Percentiles rank a stretch among this genome's conserved stretches.
These are phyloP conservation scores for Tribolium freemani DNA, from an alignment of 2,888 invertebrate species.

Conservation along the genomic window DNA sequence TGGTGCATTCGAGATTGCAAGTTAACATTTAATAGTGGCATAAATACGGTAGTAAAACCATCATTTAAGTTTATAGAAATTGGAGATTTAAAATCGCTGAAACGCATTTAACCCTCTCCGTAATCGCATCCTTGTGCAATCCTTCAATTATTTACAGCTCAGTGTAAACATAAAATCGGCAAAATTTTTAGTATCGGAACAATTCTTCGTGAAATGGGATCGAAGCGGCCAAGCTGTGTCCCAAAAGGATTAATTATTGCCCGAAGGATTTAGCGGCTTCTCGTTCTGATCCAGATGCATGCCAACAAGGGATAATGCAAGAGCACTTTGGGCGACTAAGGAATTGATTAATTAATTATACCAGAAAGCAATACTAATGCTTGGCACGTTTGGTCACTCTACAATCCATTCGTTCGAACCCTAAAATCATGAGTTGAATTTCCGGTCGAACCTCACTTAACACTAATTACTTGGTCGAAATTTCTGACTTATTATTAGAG, in stretches of 20 bases:
- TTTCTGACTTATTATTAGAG: neutral
- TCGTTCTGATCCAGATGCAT: conserved; percentile 43
- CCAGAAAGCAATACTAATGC: conserved; percentile 41
- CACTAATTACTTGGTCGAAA: neutral
- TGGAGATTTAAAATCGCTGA: conserved; percentile 17
- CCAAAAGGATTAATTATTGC: conserved; percentile 42
- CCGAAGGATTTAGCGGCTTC: conserved; percentile 39
- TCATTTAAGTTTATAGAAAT: conserved; percentile 2
- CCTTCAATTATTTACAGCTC: neutral
- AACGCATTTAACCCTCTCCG: too few relatives aligned
- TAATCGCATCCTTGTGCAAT: too few relatives aligned
- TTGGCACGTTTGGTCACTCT: conserved; percentile 44
- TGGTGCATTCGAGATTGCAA: neutral
- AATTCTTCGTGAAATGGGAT: too few relatives aligned
- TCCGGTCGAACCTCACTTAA: conserved; percentile 6
- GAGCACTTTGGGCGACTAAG: conserved; percentile 45
- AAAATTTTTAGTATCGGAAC: neutral
- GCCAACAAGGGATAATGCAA: conserved; percentile 45
- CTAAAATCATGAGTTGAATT: conserved; percentile 30
- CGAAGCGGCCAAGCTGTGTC: conserved; percentile 17
- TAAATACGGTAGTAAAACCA: conserved; percentile 15
- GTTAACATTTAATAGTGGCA: conserved; percentile 22
- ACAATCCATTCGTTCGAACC: conserved; percentile 35
- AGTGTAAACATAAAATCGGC: neutral
- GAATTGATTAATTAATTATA: conserved; percentile 47